A percentile compares a stretch with the other conserved stretches of the same genome.
Conservation (phyloP, 2,113 vertebrate species). For the Oryzias javanicus region DNA sequence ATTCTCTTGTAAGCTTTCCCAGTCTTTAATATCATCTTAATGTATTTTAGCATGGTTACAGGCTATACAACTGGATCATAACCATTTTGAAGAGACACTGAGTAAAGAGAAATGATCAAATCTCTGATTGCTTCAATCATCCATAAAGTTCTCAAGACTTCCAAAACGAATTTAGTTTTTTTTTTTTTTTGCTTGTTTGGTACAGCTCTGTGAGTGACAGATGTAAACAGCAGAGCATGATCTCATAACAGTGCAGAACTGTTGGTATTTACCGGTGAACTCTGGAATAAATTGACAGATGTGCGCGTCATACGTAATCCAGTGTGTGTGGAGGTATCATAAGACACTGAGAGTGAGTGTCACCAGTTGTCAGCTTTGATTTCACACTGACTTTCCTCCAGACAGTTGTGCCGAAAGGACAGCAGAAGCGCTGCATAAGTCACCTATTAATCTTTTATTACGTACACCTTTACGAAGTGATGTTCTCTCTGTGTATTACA, state of each 20-base stretch:
- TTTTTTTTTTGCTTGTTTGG: neutral
- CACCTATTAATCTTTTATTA: slow-evolving; percentile 45
- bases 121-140: neutral
- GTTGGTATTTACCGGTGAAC: neutral
- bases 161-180: neutral
- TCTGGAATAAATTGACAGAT: slow-evolving; percentile 15
- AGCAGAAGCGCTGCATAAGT: slow-evolving; percentile 24
- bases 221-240: neutral
- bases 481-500: slow-evolving; percentile 38
- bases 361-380: slow-evolving; percentile 51
- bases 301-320: slow-evolving; percentile 13
- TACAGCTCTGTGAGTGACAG: neutral
- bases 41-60: neutral
- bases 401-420: slow-evolving; percentile 36
- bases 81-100: neutral
- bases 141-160: neutral
- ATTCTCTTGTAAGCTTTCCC: neutral
- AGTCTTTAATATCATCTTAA: neutral
- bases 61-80: neutral
- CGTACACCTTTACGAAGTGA: slow-evolving; percentile 39
- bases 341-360: slow-evolving; percentile 37
- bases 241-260: neutral
- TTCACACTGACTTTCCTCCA: slow-evolving; percentile 40
- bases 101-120: neutral
- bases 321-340: slow-evolving; percentile 24